Percentiles rank a stretch among this genome's conserved stretches.
Conservation (phyloP, 2,113 vertebrate genomes). For the Sterrhoptilus dennistouni region DNA sequence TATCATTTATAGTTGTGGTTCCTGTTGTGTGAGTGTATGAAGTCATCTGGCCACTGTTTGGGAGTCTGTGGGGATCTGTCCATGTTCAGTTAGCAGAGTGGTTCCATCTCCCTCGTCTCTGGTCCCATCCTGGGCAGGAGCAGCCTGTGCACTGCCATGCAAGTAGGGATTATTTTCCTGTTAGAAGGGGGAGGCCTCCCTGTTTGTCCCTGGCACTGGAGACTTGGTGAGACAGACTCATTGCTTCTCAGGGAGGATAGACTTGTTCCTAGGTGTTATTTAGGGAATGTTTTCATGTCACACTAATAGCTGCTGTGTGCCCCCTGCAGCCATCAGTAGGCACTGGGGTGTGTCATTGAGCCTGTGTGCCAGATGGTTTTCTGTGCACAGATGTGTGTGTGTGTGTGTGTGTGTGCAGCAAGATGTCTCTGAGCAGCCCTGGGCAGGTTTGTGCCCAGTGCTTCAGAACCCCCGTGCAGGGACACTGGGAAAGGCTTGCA, state of each 20-base stretch:
- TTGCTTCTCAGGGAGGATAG: not conserved
- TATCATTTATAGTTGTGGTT: not conserved
- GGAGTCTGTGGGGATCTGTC: not conserved
- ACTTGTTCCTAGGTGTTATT: not conserved
- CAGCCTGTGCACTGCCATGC: not conserved
- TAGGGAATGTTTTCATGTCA: not conserved
- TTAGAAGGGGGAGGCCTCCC: not conserved
- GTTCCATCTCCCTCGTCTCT: not conserved
- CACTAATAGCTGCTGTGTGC: not conserved
- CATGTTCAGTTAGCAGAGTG: not conserved
- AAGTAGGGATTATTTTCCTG: not conserved
- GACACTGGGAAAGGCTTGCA: not conserved
- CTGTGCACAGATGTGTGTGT: not conserved
- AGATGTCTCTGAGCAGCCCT: not conserved
- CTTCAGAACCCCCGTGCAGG: not conserved
- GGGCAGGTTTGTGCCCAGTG: not conserved
- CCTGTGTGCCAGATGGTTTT: not conserved
- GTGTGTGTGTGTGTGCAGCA: not conserved
- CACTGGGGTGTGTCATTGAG: not conserved
- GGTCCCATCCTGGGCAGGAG: not conserved
- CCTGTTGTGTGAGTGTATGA: not conserved
- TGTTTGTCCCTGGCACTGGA: not conserved
- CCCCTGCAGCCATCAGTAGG: not conserved
- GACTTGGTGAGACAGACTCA: not conserved
- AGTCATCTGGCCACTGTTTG: accelerated